Evolutionary conservation across 2,888 invertebrate species (phyloP), one percentile per base, ranked within the genome.

Genomic region (Drosophila maculinotata): DNA sequence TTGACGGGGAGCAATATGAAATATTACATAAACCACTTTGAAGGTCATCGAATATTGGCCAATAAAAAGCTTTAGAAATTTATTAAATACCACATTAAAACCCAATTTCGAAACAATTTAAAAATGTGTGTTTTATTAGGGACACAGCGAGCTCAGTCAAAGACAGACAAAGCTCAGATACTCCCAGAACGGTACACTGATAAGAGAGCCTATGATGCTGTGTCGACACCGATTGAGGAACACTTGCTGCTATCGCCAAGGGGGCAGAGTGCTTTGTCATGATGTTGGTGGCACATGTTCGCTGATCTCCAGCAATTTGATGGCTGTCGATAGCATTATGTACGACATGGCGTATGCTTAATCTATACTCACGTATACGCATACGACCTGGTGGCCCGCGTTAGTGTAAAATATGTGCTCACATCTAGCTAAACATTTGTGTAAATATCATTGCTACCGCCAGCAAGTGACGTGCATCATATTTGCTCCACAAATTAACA

Each of bases 371-470:
- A 23, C 33, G 17, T 41, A 48, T 41, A 47, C 31, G 51, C 47
- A 64, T 56, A 42, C 78, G 69, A 45, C 62, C 52, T 39, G 59
- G 38, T 42, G 44, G 52, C 48, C 30, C 9, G 42, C 44, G 26
- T 25, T 33, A 26, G 57, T 75, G 71, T 68, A 36, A 28, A 52
- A 44, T 56, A 36, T 66, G 59, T 58, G 41, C 9, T 48, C 26
- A 33, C 44, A 60, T 52, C 10, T 20, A 64, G 76, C 73, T 80
- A 84, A 81, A 67, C 83, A 88, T 69, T 88, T 83, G 82, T 52
- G 78, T 76, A 86, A 83, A 83, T 60, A 83, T 60, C 38, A 17
- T 38, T 33, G 48, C 26, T 52, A 35, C 10, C 48, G 33, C 7
- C 8, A 10, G 5, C 49, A 42, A 59, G 51, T 84, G 84, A 79